These are phyloP conservation scores for Drosophila ananassae DNA, from an alignment of 1,140 invertebrate species.

Conservation along the genomic window DNA sequence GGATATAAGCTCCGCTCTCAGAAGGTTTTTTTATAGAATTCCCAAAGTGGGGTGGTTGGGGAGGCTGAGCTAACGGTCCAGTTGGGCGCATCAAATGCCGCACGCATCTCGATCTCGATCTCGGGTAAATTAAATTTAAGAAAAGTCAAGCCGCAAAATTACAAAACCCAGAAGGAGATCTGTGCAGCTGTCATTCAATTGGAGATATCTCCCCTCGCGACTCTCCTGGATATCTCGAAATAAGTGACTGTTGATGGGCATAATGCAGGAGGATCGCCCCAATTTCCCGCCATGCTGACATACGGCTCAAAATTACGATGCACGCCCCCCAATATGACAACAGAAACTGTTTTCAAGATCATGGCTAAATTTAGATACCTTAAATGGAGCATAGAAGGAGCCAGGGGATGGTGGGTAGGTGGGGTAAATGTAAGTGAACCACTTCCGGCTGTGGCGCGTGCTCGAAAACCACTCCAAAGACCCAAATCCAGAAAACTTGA, in stretches of 20 bases:
- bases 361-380: slow-evolving; percentile 9
- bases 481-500: slow-evolving; percentile 47
- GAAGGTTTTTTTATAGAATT: not conserved
- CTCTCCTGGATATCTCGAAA: slow-evolving; percentile 45
- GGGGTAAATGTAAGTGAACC: slow-evolving; percentile 20
- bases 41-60: slow-evolving; percentile 12
- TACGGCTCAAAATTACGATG: slow-evolving; percentile 50
- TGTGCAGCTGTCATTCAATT: slow-evolving; percentile 71
- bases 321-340: slow-evolving; percentile 18
- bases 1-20: slow-evolving; percentile 51
- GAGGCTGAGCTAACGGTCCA: slow-evolving; percentile 40
- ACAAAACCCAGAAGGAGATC: slow-evolving; percentile 27
- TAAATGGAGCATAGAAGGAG: slow-evolving; percentile 46
- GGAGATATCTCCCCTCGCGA: slow-evolving; percentile 14
- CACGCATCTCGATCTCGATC: slow-evolving; percentile 48
- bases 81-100: slow-evolving; percentile 31
- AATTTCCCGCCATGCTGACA: slow-evolving; percentile 72
- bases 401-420: slow-evolving; percentile 8
- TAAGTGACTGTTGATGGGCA: slow-evolving; percentile 77
- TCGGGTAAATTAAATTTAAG: slow-evolving; percentile 72
- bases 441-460: slow-evolving; percentile 74
- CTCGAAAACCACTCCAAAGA: slow-evolving; percentile 47
- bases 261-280: slow-evolving; percentile 50
- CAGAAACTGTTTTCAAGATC: slow-evolving; percentile 6
- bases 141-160: slow-evolving; percentile 55